Base-by-base conservation (phyloP, 1,140 invertebrate species). In the Caenorhabditis briggsae region DNA sequence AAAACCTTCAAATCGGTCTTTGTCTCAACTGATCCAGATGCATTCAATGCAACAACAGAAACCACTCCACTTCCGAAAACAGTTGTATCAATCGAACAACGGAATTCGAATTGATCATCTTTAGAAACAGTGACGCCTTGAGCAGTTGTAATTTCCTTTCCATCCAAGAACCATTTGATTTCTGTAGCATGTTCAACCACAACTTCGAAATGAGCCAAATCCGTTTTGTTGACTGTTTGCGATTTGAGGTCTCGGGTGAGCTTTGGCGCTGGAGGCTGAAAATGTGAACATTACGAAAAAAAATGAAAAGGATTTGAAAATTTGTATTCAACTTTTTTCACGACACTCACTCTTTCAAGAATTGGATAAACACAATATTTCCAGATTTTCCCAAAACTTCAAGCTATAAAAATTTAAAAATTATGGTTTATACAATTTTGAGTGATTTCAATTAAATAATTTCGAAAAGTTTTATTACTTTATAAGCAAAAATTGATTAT, bases 151-250 rank as follows among this genome's bases (percentile, higher is more conserved):
- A 84, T 50, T 58, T 89, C 84, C 41, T 61, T 61, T 65, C 90
- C 78, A 83, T 85, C 70, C 82, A 82, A 53, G 55, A 50, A 89
- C 90, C 90, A 90, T 64, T 78, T 78, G 61, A 89, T 85, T 25
- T 83, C 74, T 2, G 82, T 87, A 2, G 86, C 86, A 58, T 87
- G 56, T 43, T 89, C 88, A 70, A 90, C 88, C 33, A 89, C 89
- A 41, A 89, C 87, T 50, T 88, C 82, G 88, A 91, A 90, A 50
- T 90, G 88, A 25, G 90, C 88, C 82, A 89, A 58, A 33, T 90
- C 88, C 12, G 88, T 89, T 50, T 83, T 74, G 46, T 88, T 82
- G 25, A 91, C 90, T 8, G 74, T 88, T 83, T 90, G 89, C 20
- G 90, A 84, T 50, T 78, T 88, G 25, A 91, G 82, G 8, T 85